These are phyloP conservation scores for Drepana falcataria DNA, from an alignment of 2,888 invertebrate genomes.

Conservation along the genomic window DNA sequence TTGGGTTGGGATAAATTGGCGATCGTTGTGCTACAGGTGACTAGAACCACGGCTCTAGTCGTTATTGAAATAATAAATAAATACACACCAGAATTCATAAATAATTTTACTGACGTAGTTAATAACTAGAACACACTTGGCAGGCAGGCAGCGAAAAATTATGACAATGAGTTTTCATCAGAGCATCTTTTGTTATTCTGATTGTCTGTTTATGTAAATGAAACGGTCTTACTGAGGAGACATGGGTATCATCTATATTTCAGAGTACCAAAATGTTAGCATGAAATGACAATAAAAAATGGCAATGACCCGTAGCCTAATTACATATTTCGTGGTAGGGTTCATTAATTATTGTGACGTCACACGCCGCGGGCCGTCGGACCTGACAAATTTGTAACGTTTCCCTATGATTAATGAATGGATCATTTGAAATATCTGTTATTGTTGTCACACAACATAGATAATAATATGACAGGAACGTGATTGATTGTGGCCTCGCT, in stretches of 20 bases:
- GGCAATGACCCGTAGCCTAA: slow-evolving; percentile 27
- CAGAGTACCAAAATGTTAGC: slow-evolving; percentile 5
- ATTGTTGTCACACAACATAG: slow-evolving; percentile 38
- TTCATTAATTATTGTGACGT: slow-evolving; percentile 53
- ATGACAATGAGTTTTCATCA: slow-evolving; percentile 38
- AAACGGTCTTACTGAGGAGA: slow-evolving; percentile 17
- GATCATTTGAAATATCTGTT: slow-evolving; percentile 46
- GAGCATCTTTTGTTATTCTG: slow-evolving; percentile 42
- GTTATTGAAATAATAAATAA: too few relatives aligned
- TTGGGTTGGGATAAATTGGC: too few relatives aligned
- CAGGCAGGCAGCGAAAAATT: slow-evolving; percentile 29
- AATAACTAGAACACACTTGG: slow-evolving; percentile 25
- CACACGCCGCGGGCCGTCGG: slow-evolving; percentile 30
- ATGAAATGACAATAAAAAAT: slow-evolving; percentile 14
- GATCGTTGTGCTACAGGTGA: too few relatives aligned
- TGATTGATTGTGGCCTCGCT: slow-evolving; percentile 17
- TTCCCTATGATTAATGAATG: slow-evolving; percentile 38
- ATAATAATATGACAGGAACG: slow-evolving; percentile 11
- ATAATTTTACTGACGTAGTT: slow-evolving; percentile 5
- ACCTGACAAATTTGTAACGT: slow-evolving; percentile 54
- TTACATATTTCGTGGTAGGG: slow-evolving; percentile 35
- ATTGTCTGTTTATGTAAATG: slow-evolving; percentile 48
- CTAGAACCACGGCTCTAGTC: too few relatives aligned
- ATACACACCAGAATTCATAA: slow-evolving; percentile 9
- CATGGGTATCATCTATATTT: slow-evolving; percentile 20